Base-by-base conservation (phyloP, 2,888 invertebrate genomes). In the Eumerus sabulonum region DNA sequence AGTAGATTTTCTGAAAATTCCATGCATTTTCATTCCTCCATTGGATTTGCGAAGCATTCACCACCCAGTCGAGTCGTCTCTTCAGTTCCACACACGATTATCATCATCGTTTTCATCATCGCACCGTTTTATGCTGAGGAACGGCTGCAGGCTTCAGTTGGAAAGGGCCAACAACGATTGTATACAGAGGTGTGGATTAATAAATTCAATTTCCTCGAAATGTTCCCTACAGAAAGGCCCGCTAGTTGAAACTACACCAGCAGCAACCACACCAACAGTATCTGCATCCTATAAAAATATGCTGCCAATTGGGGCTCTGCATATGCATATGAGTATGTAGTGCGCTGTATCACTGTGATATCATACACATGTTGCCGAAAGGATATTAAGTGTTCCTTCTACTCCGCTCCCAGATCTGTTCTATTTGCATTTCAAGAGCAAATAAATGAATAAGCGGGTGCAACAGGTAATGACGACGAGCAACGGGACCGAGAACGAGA, bases 141-240 rank as follows among this genome's bases (percentile, higher is more conserved):
- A 7, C 3, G 27, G 3, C 2, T 4, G 7, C 27, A 7, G 27
- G 27, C 27, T 27, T 7, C 27, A 7, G 7, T 7, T 27, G 27
- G 27, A 27, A 27, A 7, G 7, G 27, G 27, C n/a, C n/a, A n/a
- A 27, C 27, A 27, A 27, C 27, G 27, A 27, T 27, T 27, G 27
- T 27, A 27, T 27, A 7, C 27, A 64, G 68, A 68, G 68, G 73
- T 79, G 79, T 73, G 67, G 79, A 79, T 79, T 79, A 79, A 79
- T 79, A 79, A 79, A 79, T 79, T 79, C 79, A 79, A 79, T 79
- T 79, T 79, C 79, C 68, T 79, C 59, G 54, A 66, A 77, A 79
- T 59, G 42, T 64, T 13, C 27, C 45, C 35, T 17, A 40, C 27
- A 27, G 27, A 7, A 3, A 9, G 3, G 11, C 36, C 9, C 13